Evolutionary conservation across 2,113 vertebrate genomes (phyloP), one percentile per base, ranked within the genome.

Genomic region (Fregata magnificens): DNA sequence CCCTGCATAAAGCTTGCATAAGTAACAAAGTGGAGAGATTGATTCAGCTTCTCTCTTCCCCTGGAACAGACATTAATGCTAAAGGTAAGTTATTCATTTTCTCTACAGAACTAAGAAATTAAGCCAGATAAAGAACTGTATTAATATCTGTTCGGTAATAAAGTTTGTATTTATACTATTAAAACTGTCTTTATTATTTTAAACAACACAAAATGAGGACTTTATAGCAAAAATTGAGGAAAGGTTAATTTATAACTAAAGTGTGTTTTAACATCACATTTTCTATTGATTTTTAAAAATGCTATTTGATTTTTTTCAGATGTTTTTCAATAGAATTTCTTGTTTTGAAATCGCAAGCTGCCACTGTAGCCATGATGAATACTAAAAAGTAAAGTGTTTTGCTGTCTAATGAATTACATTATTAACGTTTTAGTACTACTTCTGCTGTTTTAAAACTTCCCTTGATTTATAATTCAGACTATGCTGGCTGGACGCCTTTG

Each of bases 401-500:
- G 38, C 65, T 66, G 55, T 62, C 88, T 86, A 88, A 85, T 61
- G 38, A 95, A 84, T 69, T 56, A 8, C 86, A 63, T 67, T 96
- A 90, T 92, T 86, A 95, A 45, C 89, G 93, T 93, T 82, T 90
- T 80, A 95, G 76, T 96, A 71, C 55, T 96, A 96, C 92, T 98
- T 95, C 79, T 96, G 90, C 96, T 91, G 59, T 97, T 98, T 97
- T 97, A 97, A 98, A 98, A 98, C 97, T 98, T 98, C 90, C 95
- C 98, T 97, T 98, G 97, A 98, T 98, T 98, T 98, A 97, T 98
- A 97, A 98, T 98, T 95, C 98, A 99, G 99, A 99, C 98, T 98
- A 99, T 95, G 99, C 98, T 95, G 99, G 99, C 97, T 99, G 99
- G 99, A 99, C 99, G 26, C 99, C 99, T 91, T 98, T 99, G 96